Conservation (phyloP, 1,140 invertebrate genomes). For the Helicoverpa armigera region DNA sequence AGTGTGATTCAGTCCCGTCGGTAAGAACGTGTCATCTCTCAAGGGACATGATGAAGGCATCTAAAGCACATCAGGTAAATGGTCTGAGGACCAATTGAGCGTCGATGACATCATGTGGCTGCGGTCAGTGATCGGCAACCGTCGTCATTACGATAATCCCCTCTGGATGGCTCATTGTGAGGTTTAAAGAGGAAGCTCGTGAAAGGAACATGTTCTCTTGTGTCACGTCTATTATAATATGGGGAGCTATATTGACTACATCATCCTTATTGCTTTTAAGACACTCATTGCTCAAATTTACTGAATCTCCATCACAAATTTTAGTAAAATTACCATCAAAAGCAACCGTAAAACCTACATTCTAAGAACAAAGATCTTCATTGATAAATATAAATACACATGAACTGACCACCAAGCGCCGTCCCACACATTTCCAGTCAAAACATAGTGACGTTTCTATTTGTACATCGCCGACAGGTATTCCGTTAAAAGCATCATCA, state of each 20-base stretch:
- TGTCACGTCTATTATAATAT: neutral
- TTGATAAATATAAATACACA: neutral
- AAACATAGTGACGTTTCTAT: neutral
- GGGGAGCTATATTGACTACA: neutral
- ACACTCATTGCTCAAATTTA: no score
- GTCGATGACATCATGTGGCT: constrained; percentile 21
- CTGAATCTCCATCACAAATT: no score
- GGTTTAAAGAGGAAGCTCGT: constrained; percentile 18
- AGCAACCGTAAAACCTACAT: no score
- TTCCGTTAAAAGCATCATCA: constrained; percentile 38
- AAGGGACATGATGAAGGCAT: neutral
- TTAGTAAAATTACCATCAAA: no score
- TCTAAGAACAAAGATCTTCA: neutral
- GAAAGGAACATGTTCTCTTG: neutral
- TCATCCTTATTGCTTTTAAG: no score
- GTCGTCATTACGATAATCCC: constrained; percentile 22
- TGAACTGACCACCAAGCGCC: neutral
- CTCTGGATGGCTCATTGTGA: constrained; percentile 7
- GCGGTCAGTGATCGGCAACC: constrained; percentile 24
- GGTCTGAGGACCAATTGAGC: neutral
- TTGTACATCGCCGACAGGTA: constrained; percentile 2
- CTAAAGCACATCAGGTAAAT: constrained; percentile 23
- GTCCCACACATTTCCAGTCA: neutral
- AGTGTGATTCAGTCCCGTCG: neutral
- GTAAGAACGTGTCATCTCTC: constrained; percentile 3